Base-by-base conservation (phyloP, 2,888 invertebrate genomes). In the Lamproptera curius region DNA sequence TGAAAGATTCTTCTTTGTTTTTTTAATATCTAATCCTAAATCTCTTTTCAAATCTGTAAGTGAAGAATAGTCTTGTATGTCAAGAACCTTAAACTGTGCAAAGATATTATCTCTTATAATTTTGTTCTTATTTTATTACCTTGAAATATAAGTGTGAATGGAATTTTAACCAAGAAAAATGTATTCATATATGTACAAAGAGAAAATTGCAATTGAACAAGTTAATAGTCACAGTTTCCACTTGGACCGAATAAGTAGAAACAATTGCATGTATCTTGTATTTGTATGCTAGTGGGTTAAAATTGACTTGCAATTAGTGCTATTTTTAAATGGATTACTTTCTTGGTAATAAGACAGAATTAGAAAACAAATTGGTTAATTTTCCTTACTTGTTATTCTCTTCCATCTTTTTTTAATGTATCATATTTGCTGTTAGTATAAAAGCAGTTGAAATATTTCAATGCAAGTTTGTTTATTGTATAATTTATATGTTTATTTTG, bases 211-310 rank as follows among this genome's bases (percentile, higher is more conserved):
- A 16, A 31, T 40, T 1, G 8, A 13, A 20, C 17, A 15, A 11
- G n/a, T n/a, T 13, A 4, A 31, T 4, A 31, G n/a, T 31, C 4
- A 31, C 37, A 28, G 13, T 44, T 44, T 37, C 37, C 37, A 28
- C 16, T 37, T 17, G 13, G 37, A 44, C n/a, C 28, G 31, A 28
- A 31, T 17, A 42, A 20, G 35, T 11, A 35, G 20, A 34, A 11
- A 20, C 13, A 39, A 31, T 4, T 16, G 34, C 42, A 33, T 15
- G 16, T 17, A 20, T 28, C 31, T 37, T 31, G 16, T 10, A 11
- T 28, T 39, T 35, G 5, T 31, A 39, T 36, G 38, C 37, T 38
- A 34, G 26, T 34, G 11, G 42, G 38, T 39, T 48, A 42, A 42
- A 13, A 31, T 28, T 13, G n/a, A 10, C n/a, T n/a, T n/a, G n/a